These are phyloP conservation scores for Apis mellifera DNA, from an alignment of 1,140 invertebrate species.

Conservation along the genomic window Amel_HAv3.1 CM009937.2:12391501-12392000, in stretches of 20 bases:
- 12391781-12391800: slow-evolving; percentile 62
- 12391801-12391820: slow-evolving; percentile 72
- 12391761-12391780: slow-evolving; percentile 61
- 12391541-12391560: slow-evolving; percentile 18
- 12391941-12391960: background rate
- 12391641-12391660: slow-evolving; percentile 75
- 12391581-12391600: slow-evolving; percentile 59
- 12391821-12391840: slow-evolving; percentile 77
- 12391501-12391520: slow-evolving; percentile 26
- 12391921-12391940: slow-evolving; percentile 16
- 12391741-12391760: slow-evolving; percentile 71
- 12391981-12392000: background rate
- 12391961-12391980: background rate
- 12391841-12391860: slow-evolving; percentile 79
- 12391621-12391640: slow-evolving; percentile 81
- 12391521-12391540: background rate
- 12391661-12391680: slow-evolving; percentile 70
- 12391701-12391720: slow-evolving; percentile 78
- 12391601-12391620: slow-evolving; percentile 49
- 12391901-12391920: slow-evolving; percentile 44
- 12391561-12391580: slow-evolving; percentile 30
- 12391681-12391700: slow-evolving; percentile 52
- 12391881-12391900: slow-evolving; percentile 50
- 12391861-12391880: slow-evolving; percentile 68
- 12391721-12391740: slow-evolving; percentile 79